Percentiles rank a stretch among this genome's conserved stretches.
Conservation (phyloP, 2,888 invertebrate species). For the Limnephilus rhombicus region DNA sequence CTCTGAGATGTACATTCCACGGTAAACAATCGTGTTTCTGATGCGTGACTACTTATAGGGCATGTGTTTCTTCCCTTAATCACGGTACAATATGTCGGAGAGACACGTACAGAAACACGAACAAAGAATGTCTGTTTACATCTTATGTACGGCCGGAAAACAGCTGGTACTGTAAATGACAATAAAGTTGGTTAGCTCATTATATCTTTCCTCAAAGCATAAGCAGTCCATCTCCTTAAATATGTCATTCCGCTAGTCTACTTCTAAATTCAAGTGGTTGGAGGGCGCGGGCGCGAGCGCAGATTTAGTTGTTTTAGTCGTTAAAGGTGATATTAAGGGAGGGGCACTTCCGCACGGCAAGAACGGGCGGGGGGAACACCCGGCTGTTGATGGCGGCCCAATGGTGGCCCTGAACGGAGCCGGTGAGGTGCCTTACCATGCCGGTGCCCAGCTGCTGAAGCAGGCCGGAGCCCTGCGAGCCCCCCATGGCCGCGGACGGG, state of each 20-base stretch:
- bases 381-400: slow-evolving; percentile 76
- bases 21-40: slow-evolving; percentile 27
- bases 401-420: slow-evolving; percentile 77
- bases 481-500: slow-evolving; percentile 84
- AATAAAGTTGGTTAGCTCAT: slow-evolving; percentile 60
- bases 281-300: background rate
- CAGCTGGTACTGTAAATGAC: slow-evolving; percentile 81
- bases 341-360: slow-evolving; percentile 85
- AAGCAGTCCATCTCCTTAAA: slow-evolving; percentile 44
- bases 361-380: slow-evolving; percentile 70
- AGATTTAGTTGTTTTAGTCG: slow-evolving; percentile 71
- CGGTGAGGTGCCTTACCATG: slow-evolving; percentile 93
- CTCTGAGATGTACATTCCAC: slow-evolving; percentile 15
- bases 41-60: slow-evolving; percentile 33
- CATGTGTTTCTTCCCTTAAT: slow-evolving; percentile 23
- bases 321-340: slow-evolving; percentile 86
- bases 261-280: slow-evolving; percentile 7
- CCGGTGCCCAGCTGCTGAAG: slow-evolving; percentile 94
- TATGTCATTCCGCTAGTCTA: slow-evolving; percentile 60
- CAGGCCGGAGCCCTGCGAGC: slow-evolving; percentile 85
- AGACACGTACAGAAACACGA: slow-evolving; percentile 50
- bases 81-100: slow-evolving; percentile 20
- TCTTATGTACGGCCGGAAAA: slow-evolving; percentile 81
- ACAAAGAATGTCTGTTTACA: slow-evolving; percentile 55
- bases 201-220: slow-evolving; percentile 16